Evolutionary conservation across 1,140 invertebrate species (phyloP), one percentile per base, ranked within the genome.

Genomic region (Neodiprion pinetum): DNA sequence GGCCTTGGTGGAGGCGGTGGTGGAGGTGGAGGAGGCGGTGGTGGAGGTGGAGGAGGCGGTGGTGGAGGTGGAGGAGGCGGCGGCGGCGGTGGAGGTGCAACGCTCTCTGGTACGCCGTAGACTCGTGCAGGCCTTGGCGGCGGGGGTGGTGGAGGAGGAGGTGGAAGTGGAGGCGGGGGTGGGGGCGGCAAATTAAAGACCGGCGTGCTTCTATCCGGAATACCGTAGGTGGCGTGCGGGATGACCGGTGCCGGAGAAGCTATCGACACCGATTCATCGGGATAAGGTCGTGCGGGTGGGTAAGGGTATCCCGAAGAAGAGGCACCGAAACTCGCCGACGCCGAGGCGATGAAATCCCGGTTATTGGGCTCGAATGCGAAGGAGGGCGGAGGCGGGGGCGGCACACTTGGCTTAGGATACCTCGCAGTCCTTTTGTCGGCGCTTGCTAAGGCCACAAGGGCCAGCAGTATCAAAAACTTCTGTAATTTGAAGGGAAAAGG

Each of bases 401-500:
- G 67, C 67, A 69, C 67, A 21, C 12, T 12, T 69, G 17, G 67
- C 11, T 23, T 23, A 21, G 67, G 67, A 8, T 69, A 23, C 67
- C n/a, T 69, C 2, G 40, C 70, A 10, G 48, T 48, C 48, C 70
- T 48, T 40, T 14, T 14, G 14, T 71, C 70, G 9, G 40, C 70
- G n/a, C 23, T 8, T 47, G 70, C 48, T 23, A 71, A 8, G 48
- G 70, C 70, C 48, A 23, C 70, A 47, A 71, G 21, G 40, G 70
- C 48, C 48, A 71, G 70, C 70, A 71, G 8, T n/a, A 71, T 14
- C 23, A 71, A 14, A 49, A 17, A 71, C 70, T 50, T 71, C 70
- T 71, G 70, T 7, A 71, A 71, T 71, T 69, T 70, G 61, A 49
- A 53, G 72, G 70, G 48, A 76, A 48, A 50, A 65, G 49, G 53